These are phyloP conservation scores for Acrocyrtus sp. DNA, from an alignment of 2,888 invertebrate species.

Conservation along the genomic window DNA sequence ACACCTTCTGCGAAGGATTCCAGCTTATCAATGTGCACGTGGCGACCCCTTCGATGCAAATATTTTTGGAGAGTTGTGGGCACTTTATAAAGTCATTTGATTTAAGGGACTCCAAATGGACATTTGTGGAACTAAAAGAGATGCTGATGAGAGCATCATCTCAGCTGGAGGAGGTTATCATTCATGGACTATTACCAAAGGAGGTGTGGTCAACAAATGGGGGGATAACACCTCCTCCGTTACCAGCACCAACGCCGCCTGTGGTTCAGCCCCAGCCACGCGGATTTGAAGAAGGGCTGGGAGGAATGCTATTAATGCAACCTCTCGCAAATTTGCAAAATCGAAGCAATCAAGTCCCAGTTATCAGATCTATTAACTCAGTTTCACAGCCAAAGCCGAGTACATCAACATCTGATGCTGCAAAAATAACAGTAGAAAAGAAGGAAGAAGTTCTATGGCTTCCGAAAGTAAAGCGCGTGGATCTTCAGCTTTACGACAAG, in stretches of 20 bases:
- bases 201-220: constrained; percentile 20
- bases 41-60: constrained; percentile 43
- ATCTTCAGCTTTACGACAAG: constrained; percentile 52
- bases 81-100: constrained; percentile 39
- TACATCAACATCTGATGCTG: background rate
- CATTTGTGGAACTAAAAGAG: constrained; percentile 30
- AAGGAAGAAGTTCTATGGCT: constrained; percentile 30
- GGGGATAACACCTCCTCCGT: background rate
- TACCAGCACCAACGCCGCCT: background rate
- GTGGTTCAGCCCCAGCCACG: background rate
- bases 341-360: background rate
- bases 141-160: constrained; percentile 35
- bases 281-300: constrained; percentile 22
- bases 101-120: constrained; percentile 52
- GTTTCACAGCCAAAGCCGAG: background rate
- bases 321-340: constrained; percentile 2
- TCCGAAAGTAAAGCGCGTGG: constrained; percentile 47
- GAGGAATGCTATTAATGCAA: constrained; percentile 8
- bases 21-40: constrained; percentile 50
- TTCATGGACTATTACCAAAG: constrained; percentile 48
- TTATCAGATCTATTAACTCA: background rate
- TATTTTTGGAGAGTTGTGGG: constrained; percentile 32
- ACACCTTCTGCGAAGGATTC: constrained; percentile 40
- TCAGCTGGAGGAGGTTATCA: constrained; percentile 43
- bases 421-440: constrained; percentile 6